phyloP scores from a whole-genome alignment of 2,797 vertebrate genomes.

The Rhabdomys pumilio region DNA sequence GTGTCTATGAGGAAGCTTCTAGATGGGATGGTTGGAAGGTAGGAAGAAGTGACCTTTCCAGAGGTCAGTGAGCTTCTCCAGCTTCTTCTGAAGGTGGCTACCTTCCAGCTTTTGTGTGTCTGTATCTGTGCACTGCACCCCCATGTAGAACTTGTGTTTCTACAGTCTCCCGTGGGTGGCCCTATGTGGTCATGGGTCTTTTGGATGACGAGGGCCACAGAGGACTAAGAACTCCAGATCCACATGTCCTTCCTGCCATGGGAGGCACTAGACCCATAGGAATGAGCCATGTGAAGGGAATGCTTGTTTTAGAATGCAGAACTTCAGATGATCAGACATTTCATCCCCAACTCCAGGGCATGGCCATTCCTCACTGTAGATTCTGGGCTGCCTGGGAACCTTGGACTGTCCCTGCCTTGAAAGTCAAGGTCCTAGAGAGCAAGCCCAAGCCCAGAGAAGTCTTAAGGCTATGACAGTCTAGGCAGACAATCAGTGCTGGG shows the following conservation, averaged over 20 bases:
- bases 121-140: neutral
- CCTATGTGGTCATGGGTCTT: neutral
- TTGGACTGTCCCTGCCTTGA: neutral
- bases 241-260: neutral
- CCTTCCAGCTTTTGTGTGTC: neutral
- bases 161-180: neutral
- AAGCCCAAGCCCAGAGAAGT: neutral
- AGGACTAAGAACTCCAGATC: neutral
- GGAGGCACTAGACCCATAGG: neutral
- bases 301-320: neutral
- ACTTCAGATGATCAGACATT: neutral
- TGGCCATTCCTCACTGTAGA: fast-evolving
- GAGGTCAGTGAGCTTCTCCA: neutral
- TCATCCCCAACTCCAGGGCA: neutral
- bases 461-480: neutral
- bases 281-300: neutral
- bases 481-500: neutral
- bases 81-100: neutral
- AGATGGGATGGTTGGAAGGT: neutral
- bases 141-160: neutral
- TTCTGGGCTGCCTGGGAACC: neutral
- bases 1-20: neutral
- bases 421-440: too few relatives aligned
- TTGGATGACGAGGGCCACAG: neutral
- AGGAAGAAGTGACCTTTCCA: neutral